phyloP scores from a whole-genome alignment of 2,797 vertebrate genomes.

The Enteromius anoplus region DNA sequence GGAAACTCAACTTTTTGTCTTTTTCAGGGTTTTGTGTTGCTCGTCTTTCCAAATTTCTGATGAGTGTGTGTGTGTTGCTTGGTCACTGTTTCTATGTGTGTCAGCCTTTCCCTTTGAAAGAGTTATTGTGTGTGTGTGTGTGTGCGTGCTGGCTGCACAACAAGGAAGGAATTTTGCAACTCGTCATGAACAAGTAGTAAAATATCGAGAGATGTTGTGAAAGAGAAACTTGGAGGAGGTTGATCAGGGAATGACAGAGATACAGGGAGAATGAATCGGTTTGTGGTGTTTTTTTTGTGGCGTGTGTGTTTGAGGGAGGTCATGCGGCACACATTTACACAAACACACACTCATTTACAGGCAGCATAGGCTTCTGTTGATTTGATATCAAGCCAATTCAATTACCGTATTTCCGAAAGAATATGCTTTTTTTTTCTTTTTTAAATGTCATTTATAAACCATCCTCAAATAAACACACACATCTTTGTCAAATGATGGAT shows the following conservation, averaged over 20 bases:
- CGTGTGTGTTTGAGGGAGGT: conserved; percentile 4
- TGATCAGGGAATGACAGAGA: background rate
- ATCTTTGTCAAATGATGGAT: conserved; percentile 1
- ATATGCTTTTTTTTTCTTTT: background rate
- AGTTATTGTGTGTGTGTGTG: conserved; percentile 1
- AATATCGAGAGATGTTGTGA: conserved; percentile 36
- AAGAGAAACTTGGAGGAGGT: conserved; percentile 55
- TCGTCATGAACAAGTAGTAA: conserved; percentile 29
- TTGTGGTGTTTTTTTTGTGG: conserved; percentile 1
- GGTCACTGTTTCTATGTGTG: conserved; percentile 32
- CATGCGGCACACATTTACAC: background rate
- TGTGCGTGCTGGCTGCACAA: conserved; percentile 63
- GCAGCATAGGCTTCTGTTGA: background rate
- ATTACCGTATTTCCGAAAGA: background rate
- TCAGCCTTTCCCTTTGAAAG: conserved; percentile 6
- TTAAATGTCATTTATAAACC: background rate
- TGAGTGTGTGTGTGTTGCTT: conserved; percentile 30
- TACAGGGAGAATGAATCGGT: conserved; percentile 4
- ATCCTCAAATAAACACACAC: background rate
- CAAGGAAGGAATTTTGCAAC: conserved; percentile 76
- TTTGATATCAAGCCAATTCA: background rate
- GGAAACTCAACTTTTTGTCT: background rate
- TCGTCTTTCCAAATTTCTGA: conserved; percentile 10
- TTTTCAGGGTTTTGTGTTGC: background rate
- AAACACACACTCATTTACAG: conserved; percentile 14